Evolutionary conservation across 2,797 vertebrate genomes (phyloP).

Genomic region (Thaleichthys pacificus): DNA sequence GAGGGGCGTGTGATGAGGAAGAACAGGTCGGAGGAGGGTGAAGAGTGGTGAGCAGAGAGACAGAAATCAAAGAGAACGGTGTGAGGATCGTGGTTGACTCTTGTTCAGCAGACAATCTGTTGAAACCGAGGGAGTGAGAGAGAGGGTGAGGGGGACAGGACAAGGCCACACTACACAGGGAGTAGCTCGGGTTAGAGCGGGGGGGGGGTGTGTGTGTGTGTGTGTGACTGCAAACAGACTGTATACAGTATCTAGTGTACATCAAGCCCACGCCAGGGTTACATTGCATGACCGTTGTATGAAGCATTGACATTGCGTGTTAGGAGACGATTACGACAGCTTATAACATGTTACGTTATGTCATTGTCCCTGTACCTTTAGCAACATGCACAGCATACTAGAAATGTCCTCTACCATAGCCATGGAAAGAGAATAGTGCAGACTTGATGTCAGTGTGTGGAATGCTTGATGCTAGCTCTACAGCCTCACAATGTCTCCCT

Average conservation of each 20-base stretch:
- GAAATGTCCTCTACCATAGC: constrained; percentile 31
- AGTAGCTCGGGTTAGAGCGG: constrained; percentile 55
- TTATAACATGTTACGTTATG: background rate
- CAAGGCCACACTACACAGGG: constrained; percentile 54
- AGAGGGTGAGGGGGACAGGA: constrained; percentile 45
- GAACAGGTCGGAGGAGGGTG: constrained; percentile 37
- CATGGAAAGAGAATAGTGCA: constrained; percentile 27
- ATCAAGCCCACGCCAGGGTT: constrained; percentile 10
- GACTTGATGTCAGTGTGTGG: too few species aligned
- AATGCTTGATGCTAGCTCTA: too few species aligned
- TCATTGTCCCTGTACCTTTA: constrained; percentile 39
- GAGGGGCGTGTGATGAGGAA: constrained; percentile 36
- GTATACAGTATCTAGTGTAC: constrained; percentile 11
- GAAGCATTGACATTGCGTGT: constrained; percentile 58
- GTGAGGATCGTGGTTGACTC: constrained; percentile 66
- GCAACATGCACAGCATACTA: constrained; percentile 58
- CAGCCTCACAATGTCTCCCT: too few species aligned
- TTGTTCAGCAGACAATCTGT: constrained; percentile 71
- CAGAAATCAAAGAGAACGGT: constrained; percentile 63
- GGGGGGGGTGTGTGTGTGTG: constrained; percentile 12
- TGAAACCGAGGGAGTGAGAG: constrained; percentile 56
- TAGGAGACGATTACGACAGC: constrained; percentile 27
- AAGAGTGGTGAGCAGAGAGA: constrained; percentile 66
- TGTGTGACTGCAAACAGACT: constrained; percentile 4
- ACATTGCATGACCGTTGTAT: constrained; percentile 17